Conservation (phyloP, 2,797 vertebrate species). For the Artibeus lituratus region DNA sequence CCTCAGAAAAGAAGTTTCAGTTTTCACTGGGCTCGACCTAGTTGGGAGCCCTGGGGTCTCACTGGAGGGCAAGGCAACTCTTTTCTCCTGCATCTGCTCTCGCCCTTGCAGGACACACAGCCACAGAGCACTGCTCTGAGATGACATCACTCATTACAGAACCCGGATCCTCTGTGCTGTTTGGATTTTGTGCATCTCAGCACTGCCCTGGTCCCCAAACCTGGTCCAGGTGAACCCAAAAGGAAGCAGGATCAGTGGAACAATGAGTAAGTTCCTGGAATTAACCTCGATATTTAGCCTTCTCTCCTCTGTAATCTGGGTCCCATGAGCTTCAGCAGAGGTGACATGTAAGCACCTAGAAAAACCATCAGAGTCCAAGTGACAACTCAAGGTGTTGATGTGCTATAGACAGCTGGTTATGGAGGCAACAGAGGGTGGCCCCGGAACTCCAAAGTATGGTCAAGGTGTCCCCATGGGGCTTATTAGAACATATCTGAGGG, state of each 20-base stretch:
- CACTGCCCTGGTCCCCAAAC: not conserved
- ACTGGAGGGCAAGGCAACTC: no score
- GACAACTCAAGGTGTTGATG: not conserved
- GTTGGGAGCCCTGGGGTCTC: not conserved
- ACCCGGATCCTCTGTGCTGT: not conserved
- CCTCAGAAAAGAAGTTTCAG: not conserved
- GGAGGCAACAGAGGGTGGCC: accelerated
- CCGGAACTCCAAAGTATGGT: not conserved
- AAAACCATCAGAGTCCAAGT: not conserved
- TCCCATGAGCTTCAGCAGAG: not conserved
- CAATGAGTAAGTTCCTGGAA: not conserved
- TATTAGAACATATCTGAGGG: not conserved
- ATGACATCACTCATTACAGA: not conserved
- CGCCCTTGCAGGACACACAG: not conserved
- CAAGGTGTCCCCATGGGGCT: not conserved
- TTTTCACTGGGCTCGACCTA: not conserved
- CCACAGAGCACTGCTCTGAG: not conserved
- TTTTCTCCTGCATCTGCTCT: not conserved
- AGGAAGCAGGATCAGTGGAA: not conserved
- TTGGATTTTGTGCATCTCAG: not conserved
- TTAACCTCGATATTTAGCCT: not conserved
- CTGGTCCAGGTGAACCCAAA: not conserved
- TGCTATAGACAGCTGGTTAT: not conserved
- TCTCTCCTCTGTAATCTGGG: not conserved
- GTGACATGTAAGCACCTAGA: not conserved